Evolutionary conservation across 92 coral and sea anemone genomes (phyloP).

Genomic region (Epizoanthus stellaris): DNA sequence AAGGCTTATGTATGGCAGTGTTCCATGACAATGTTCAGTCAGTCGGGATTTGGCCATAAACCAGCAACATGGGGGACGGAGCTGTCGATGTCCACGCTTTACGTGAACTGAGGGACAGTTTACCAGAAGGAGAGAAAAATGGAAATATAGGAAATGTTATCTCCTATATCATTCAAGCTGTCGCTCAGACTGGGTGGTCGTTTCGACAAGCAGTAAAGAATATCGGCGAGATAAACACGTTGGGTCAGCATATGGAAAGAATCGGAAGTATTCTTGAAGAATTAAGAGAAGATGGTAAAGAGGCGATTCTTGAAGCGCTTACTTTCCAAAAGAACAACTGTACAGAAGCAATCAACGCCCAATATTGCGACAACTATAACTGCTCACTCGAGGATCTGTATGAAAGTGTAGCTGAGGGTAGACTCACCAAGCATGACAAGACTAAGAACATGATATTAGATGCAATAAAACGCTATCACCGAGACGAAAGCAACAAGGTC

Average conservation of each 20-base stretch:
- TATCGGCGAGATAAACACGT: constrained; percentile 40
- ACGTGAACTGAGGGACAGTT: constrained; percentile 6
- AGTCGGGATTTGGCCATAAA: background rate
- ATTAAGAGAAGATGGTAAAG: constrained; percentile 50
- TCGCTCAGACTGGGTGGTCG: constrained; percentile 52
- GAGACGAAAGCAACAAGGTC: constrained; percentile 53
- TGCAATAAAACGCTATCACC: constrained; percentile 47
- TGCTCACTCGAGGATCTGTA: constrained; percentile 50
- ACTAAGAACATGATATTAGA: constrained; percentile 50
- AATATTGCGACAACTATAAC: constrained; percentile 23
- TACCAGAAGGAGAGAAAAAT: constrained; percentile 48
- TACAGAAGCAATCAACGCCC: constrained; percentile 37
- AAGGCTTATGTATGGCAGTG: too few relatives aligned
- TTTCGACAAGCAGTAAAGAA: constrained; percentile 46
- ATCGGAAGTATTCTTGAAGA: constrained; percentile 39
- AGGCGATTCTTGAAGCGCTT: constrained; percentile 48
- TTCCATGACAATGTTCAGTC: too few relatives aligned
- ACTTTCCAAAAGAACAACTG: constrained; percentile 55
- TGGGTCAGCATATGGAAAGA: constrained; percentile 45
- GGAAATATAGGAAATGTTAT: constrained; percentile 51
- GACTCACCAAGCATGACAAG: constrained; percentile 44
- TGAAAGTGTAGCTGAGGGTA: constrained; percentile 43
- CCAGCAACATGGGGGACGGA: constrained; percentile 6
- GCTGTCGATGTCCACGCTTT: constrained; percentile 5
- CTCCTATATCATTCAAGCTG: constrained; percentile 18